These are phyloP conservation scores for Premnoplex brunnescens DNA, from an alignment of 2,797 vertebrate species.

Conservation along the genomic window DNA sequence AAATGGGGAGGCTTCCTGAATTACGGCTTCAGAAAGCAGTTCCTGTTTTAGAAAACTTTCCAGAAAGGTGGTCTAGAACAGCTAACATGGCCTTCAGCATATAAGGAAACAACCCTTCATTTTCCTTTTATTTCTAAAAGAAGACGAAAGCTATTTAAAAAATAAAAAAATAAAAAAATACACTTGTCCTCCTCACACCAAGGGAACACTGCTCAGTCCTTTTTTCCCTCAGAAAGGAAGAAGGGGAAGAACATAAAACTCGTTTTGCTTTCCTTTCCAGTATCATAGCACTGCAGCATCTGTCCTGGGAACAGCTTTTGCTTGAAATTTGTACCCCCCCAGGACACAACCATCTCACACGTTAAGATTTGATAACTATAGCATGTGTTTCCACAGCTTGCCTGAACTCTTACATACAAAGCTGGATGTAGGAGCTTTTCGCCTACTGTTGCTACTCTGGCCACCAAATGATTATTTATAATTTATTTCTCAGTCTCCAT, in stretches of 20 bases:
- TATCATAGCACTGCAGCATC: background rate
- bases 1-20: background rate
- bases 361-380: background rate
- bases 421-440: background rate
- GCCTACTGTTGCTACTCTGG: slow-evolving; percentile 20
- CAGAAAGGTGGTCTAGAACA: slow-evolving; percentile 5
- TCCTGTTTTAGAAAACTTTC: slow-evolving; percentile 12
- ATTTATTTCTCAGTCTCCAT: background rate
- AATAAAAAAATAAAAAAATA: background rate
- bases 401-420: background rate
- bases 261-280: background rate
- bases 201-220: background rate
- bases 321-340: background rate
- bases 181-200: background rate
- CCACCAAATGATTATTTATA: background rate
- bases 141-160: background rate
- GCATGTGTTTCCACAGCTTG: slow-evolving; percentile 11
- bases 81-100: background rate
- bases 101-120: background rate
- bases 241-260: background rate
- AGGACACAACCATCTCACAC: background rate
- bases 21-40: slow-evolving; percentile 8
- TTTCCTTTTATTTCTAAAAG: background rate
- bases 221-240: background rate
- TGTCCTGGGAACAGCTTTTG: background rate